These are phyloP conservation scores for Agapostemon virescens DNA, from an alignment of 2,888 invertebrate genomes.

Conservation along the genomic window DNA sequence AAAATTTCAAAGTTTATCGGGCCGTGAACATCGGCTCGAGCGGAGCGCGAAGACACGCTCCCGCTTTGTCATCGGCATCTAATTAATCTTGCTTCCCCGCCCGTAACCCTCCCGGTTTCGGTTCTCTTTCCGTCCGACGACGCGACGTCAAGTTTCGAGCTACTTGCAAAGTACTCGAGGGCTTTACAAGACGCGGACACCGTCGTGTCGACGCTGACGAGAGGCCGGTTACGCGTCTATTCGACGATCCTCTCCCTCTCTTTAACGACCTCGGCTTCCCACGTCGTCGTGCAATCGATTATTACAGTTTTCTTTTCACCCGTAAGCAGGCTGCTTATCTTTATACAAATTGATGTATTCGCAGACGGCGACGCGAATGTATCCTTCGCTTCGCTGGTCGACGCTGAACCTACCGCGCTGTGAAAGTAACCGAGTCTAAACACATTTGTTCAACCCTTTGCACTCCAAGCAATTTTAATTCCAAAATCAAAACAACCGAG, in stretches of 20 bases:
- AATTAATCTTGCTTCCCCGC: slow-evolving; percentile 67
- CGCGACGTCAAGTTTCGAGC: slow-evolving; percentile 59
- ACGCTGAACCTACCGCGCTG: too few species aligned
- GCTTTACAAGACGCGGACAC: slow-evolving; percentile 59
- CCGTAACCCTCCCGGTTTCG: slow-evolving; percentile 30
- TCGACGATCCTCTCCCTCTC: slow-evolving; percentile 16
- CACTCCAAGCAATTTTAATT: too few species aligned
- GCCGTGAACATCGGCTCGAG: slow-evolving; percentile 48
- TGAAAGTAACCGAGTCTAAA: too few species aligned
- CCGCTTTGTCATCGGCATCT: slow-evolving; percentile 67
- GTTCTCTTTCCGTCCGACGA: slow-evolving; percentile 45
- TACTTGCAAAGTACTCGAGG: slow-evolving; percentile 70
- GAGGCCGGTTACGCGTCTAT: slow-evolving; percentile 20
- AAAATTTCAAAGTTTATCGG: slow-evolving; percentile 60
- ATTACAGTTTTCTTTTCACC: neutral
- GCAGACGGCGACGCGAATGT: neutral
- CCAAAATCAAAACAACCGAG: too few species aligned
- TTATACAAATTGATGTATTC: neutral
- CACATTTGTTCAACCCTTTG: too few species aligned
- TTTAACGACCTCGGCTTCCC: slow-evolving; percentile 6
- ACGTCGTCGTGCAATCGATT: neutral
- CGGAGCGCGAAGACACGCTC: slow-evolving; percentile 42
- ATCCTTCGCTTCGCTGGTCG: neutral
- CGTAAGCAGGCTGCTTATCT: neutral
- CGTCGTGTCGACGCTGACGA: slow-evolving; percentile 27